These are phyloP conservation scores for Diloba caeruleocephala DNA, from an alignment of 2,888 invertebrate genomes.

Conservation along the genomic window DNA sequence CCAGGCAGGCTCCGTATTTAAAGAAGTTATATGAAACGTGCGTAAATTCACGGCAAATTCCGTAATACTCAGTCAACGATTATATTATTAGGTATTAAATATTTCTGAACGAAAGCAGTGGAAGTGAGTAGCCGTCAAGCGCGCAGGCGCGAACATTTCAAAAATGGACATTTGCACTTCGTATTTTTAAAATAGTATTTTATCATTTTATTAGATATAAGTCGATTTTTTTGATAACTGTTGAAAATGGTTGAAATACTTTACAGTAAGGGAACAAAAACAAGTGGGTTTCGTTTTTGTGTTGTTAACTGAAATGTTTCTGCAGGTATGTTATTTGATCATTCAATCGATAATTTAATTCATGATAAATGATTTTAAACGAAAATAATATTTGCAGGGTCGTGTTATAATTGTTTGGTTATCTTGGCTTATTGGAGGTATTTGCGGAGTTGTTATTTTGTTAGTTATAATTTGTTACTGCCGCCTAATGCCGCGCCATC, in stretches of 20 bases:
- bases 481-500: constrained; percentile 91
- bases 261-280: constrained; percentile 70
- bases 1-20: too few species aligned
- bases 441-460: constrained; percentile 90
- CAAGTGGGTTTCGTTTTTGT: constrained; percentile 74
- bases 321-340: constrained; percentile 72
- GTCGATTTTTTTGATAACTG: constrained; percentile 62
- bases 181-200: constrained; percentile 55
- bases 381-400: constrained; percentile 74
- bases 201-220: constrained; percentile 62
- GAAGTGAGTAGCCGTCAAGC: constrained; percentile 3
- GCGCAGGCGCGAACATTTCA: constrained; percentile 68
- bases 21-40: not conserved
- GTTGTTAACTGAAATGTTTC: constrained; percentile 85
- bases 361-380: constrained; percentile 33
- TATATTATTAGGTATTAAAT: too few species aligned
- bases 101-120: constrained; percentile 32
- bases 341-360: constrained; percentile 64
- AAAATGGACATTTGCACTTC: constrained; percentile 59
- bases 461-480: constrained; percentile 91
- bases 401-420: constrained; percentile 88
- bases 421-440: constrained; percentile 89
- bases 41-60: too few species aligned
- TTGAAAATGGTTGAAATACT: constrained; percentile 77
- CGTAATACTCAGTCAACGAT: too few species aligned